A percentile compares a stretch with the other conserved stretches of the same genome.
These are phyloP conservation scores for Grus americana DNA, from an alignment of 2,113 vertebrate genomes.

Conservation along the genomic window DNA sequence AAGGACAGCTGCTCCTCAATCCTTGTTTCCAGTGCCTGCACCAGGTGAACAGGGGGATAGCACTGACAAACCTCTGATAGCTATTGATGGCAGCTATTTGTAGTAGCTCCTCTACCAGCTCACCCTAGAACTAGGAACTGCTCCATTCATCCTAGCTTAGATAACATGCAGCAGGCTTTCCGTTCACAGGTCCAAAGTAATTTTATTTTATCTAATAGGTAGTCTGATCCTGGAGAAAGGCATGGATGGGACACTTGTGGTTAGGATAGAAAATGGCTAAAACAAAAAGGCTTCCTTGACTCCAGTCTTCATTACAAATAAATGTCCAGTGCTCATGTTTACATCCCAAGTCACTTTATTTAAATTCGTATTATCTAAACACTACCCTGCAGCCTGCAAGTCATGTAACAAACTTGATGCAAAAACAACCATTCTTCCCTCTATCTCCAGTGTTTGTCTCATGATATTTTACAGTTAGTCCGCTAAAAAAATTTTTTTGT, in stretches of 20 bases:
- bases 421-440: neutral
- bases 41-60: neutral
- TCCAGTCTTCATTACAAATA: neutral
- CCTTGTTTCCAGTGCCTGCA: slow-evolving; percentile 39
- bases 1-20: slow-evolving; percentile 12
- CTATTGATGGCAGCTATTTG: neutral
- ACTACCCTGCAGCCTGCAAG: slow-evolving; percentile 33
- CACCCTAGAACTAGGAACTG: neutral
- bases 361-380: slow-evolving; percentile 35
- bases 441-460: neutral
- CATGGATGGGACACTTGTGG: neutral
- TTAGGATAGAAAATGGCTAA: slow-evolving; percentile 1
- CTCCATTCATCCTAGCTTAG: neutral
- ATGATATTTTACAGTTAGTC: slow-evolving; percentile 46
- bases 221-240: neutral
- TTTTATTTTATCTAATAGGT: neutral
- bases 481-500: neutral
- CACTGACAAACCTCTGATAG: neutral
- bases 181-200: neutral
- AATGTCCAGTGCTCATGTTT: slow-evolving; percentile 15
- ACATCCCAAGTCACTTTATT: slow-evolving; percentile 26
- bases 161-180: slow-evolving; percentile 38
- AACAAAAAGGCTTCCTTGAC: slow-evolving; percentile 21
- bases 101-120: neutral
- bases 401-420: neutral